Evolutionary conservation across 1,140 invertebrate species (phyloP).

Genomic region (Onthophagus taurus): DNA sequence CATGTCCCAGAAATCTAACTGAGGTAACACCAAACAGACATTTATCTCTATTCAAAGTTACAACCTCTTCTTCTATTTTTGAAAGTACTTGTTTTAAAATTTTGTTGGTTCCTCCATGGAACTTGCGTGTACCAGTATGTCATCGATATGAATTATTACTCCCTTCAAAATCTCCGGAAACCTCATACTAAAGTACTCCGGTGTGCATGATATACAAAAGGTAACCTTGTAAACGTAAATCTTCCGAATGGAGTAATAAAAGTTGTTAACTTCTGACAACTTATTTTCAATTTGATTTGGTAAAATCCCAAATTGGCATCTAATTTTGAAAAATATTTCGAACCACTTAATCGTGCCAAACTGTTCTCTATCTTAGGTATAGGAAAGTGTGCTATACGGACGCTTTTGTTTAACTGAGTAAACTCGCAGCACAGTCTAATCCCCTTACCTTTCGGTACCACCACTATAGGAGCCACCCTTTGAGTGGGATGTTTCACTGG

Average conservation of each 20-base stretch:
- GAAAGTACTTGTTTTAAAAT: too few relatives aligned
- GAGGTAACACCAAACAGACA: too few relatives aligned
- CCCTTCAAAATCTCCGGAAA: too few relatives aligned
- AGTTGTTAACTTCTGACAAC: slow-evolving; percentile 16
- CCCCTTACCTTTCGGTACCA: slow-evolving; percentile 34
- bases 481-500: slow-evolving; percentile 29
- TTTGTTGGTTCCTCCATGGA: too few relatives aligned
- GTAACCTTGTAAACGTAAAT: slow-evolving; percentile 9
- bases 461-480: slow-evolving; percentile 38
- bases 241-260: slow-evolving; percentile 24
- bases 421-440: slow-evolving; percentile 14
- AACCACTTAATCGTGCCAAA: slow-evolving; percentile 16
- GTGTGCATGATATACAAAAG: too few relatives aligned
- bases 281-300: slow-evolving; percentile 14
- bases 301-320: slow-evolving; percentile 16
- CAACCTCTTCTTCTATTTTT: too few relatives aligned
- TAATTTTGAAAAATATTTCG: slow-evolving; percentile 23
- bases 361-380: slow-evolving; percentile 18
- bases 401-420: slow-evolving; percentile 17
- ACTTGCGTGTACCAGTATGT: too few relatives aligned
- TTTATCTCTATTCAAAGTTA: too few relatives aligned
- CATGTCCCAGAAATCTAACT: too few relatives aligned
- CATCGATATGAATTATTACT: too few relatives aligned
- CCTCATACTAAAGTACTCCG: too few relatives aligned
- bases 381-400: slow-evolving; percentile 13